phyloP scores from a whole-genome alignment of 2,797 vertebrate species.

The Gymnoscopelus microlampas region DNA sequence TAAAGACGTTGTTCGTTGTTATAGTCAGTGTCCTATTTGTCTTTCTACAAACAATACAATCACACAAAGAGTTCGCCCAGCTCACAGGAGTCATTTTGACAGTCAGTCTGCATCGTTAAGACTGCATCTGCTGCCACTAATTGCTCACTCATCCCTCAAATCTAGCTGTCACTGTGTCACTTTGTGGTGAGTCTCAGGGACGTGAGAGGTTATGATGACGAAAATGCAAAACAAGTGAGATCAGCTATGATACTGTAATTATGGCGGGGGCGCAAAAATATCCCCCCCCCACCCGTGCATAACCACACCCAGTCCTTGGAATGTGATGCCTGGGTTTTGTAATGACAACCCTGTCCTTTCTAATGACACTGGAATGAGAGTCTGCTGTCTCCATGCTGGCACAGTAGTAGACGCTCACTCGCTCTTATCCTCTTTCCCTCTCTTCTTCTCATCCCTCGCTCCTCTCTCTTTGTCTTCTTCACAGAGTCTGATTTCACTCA shows the following conservation, averaged over 20 bases:
- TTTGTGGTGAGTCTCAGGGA: constrained; percentile 47
- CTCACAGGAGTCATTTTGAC: too few relatives aligned
- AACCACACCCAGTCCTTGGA: constrained; percentile 39
- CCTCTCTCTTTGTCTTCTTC: constrained; percentile 29
- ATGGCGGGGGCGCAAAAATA: constrained; percentile 38
- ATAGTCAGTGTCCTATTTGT: too few relatives aligned
- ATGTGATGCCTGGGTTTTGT: constrained; percentile 51
- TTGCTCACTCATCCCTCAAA: constrained; percentile 45
- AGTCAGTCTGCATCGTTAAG: not conserved
- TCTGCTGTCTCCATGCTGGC: constrained; percentile 44
- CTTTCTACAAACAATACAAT: too few relatives aligned
- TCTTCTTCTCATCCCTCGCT: constrained; percentile 15
- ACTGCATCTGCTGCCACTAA: constrained; percentile 55
- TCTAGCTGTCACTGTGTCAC: constrained; percentile 39
- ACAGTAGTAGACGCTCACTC: constrained; percentile 23
- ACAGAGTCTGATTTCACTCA: constrained; percentile 81
- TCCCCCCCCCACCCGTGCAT: constrained; percentile 20
- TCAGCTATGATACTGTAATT: constrained; percentile 51
- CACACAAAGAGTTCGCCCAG: too few relatives aligned
- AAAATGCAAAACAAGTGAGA: constrained; percentile 50
- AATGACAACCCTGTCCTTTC: constrained; percentile 54
- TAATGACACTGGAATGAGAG: constrained; percentile 53
- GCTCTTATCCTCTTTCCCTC: constrained; percentile 3
- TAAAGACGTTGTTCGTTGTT: too few relatives aligned
- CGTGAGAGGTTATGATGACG: constrained; percentile 25